Evolutionary conservation across 2,113 vertebrate species (phyloP), one percentile per base, ranked within the genome.

Genomic region (Archilochus colubris): DNA sequence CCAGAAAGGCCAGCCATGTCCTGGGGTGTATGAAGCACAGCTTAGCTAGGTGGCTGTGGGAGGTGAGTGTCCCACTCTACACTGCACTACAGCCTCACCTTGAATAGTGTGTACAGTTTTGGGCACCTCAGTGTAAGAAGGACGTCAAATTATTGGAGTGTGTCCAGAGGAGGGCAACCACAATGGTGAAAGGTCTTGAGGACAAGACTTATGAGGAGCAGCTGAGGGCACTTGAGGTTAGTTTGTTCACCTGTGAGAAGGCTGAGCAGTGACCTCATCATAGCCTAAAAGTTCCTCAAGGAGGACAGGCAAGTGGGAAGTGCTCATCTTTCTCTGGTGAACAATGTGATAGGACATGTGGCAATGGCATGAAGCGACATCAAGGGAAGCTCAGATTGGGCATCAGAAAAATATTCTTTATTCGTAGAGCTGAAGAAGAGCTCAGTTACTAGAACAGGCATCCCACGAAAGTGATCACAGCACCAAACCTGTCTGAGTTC

Each of bases 1-100:
- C 27, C 38, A 21, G 2, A 72, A 62, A 27, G 54, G 9, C 57
- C 62, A 58, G 2, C 21, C 0, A 0, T 36, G 33, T 18, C 25
- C 19, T 55, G 55, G 27, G 33, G 5, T 20, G 17, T 28, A 25
- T n/a, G 77, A 53, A 40, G 61, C 23, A 17, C 44, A 77, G 31
- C 51, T 25, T 12, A 8, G 4, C 27, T 23, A 24, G 5, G 20
- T 6, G 1, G 23, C 30, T 1, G 40, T 20, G 28, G 58, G 23
- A 46, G 36, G 27, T 13, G 30, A 48, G 10, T 64, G n/a, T 53
- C 38, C 46, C 46, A 48, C 31, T 14, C n/a, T 2, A 5, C 22
- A 20, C 9, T 64, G 38, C 46, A 48, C 12, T 80, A 31, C 0
- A 0, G 14, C 62, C 17, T 14, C 46, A n/a, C 30, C 59, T 51